Conservation (phyloP, 2,888 invertebrate species). For the Nemoura dubitans region DNA sequence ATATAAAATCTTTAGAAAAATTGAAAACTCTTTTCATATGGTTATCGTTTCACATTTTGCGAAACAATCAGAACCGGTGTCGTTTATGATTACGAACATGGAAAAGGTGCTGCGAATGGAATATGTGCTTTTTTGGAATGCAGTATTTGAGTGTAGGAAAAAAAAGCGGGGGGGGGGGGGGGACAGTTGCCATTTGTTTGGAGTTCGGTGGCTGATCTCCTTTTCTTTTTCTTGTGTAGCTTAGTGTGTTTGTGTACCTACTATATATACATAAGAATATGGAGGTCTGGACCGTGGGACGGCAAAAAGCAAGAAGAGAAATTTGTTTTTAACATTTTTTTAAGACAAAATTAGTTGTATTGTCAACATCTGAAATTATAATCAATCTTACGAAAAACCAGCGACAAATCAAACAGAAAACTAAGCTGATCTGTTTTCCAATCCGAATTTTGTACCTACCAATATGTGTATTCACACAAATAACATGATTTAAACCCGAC, state of each 20-base stretch:
- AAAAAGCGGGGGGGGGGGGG: not conserved
- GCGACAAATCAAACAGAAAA: no score
- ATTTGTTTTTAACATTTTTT: no score
- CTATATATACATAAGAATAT: no score
- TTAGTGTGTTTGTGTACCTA: not conserved
- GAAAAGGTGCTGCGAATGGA: not conserved
- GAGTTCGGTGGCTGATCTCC: not conserved
- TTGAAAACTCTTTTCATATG: slow-evolving; percentile 23
- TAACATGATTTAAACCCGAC: no score
- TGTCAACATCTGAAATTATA: no score
- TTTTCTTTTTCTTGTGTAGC: not conserved
- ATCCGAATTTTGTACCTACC: no score
- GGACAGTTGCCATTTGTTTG: not conserved
- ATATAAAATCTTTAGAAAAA: slow-evolving; percentile 8
- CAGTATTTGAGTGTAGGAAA: not conserved
- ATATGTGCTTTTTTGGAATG: not conserved
- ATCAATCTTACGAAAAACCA: no score
- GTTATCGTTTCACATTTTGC: slow-evolving; percentile 34
- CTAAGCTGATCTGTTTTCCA: no score
- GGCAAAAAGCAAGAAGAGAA: no score
- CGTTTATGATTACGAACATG: not conserved
- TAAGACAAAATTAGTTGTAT: no score
- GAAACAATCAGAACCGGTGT: slow-evolving; percentile 32
- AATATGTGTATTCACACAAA: no score
- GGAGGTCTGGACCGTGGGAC: no score